Percentiles rank a stretch among this genome's conserved stretches.
phyloP scores from a whole-genome alignment of 2,888 invertebrate species.

The Rotaria magnacalcarata region DNA sequence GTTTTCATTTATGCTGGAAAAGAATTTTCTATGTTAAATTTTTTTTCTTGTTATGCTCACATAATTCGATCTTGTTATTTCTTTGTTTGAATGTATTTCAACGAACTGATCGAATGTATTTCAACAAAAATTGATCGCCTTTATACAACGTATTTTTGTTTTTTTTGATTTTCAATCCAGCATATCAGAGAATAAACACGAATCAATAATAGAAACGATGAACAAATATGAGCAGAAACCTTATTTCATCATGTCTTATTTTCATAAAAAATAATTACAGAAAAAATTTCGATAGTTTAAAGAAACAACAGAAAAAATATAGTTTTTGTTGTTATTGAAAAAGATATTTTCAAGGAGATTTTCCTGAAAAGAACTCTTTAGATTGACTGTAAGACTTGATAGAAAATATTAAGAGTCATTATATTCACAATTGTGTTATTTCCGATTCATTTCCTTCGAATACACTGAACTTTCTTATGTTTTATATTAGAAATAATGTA shows the following conservation, averaged over 20 bases:
- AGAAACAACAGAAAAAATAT: too few relatives aligned
- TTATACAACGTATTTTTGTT: neutral
- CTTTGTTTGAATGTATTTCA: conserved; percentile 13
- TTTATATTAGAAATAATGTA: too few relatives aligned
- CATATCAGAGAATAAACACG: conserved; percentile 5
- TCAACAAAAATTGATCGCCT: neutral
- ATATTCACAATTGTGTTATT: too few relatives aligned
- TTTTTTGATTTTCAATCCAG: neutral
- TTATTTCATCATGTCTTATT: neutral
- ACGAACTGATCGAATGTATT: neutral
- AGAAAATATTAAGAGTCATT: too few relatives aligned
- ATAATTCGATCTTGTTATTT: neutral
- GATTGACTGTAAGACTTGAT: too few relatives aligned
- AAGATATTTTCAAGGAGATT: too few relatives aligned
- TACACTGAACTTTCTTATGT: too few relatives aligned
- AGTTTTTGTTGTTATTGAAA: too few relatives aligned
- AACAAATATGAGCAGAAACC: neutral
- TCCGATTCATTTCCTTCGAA: too few relatives aligned
- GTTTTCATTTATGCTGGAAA: neutral
- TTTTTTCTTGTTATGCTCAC: neutral
- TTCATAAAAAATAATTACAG: too few relatives aligned
- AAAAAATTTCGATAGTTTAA: too few relatives aligned
- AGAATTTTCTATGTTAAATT: neutral
- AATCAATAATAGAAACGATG: neutral
- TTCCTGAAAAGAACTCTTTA: too few relatives aligned